Percentiles rank a stretch among this genome's conserved stretches.
These are phyloP conservation scores for Gandaritis pyraliata DNA, from an alignment of 2,888 invertebrate genomes.

Conservation along the genomic window DNA sequence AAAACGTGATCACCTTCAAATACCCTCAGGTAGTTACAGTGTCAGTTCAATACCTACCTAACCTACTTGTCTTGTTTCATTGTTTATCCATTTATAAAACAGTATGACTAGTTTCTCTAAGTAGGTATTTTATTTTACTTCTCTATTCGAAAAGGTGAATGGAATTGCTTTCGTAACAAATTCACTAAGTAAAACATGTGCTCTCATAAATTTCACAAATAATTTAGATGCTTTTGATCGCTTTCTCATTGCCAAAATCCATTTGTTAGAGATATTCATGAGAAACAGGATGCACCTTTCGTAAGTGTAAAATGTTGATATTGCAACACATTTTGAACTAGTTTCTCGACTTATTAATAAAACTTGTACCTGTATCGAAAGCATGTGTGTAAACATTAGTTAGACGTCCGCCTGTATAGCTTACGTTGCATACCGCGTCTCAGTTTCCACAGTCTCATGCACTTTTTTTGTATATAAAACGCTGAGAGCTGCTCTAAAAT, in stretches of 20 bases:
- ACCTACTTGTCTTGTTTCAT: not conserved
- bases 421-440: constrained; percentile 45
- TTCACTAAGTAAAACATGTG: constrained; percentile 50
- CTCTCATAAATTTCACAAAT: constrained; percentile 57
- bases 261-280: constrained; percentile 38
- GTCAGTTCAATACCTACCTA: not conserved
- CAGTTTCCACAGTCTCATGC: constrained; percentile 49
- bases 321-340: constrained; percentile 52
- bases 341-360: constrained; percentile 49
- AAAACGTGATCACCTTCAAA: constrained; percentile 58
- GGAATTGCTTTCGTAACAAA: not conserved
- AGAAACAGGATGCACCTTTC: constrained; percentile 51
- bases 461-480: constrained; percentile 58
- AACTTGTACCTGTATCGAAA: constrained; percentile 39
- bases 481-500: constrained; percentile 58
- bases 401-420: constrained; percentile 42
- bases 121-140: not conserved
- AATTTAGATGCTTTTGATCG: constrained; percentile 49
- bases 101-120: too few species aligned
- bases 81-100: not conserved
- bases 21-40: constrained; percentile 45
- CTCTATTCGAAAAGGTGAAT: not conserved
- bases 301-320: constrained; percentile 42
- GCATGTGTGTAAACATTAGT: constrained; percentile 52
- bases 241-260: constrained; percentile 46